A percentile compares a stretch with the other conserved stretches of the same genome.
Conservation (phyloP, 1,140 invertebrate species). For the Colletes latitarsis region DNA sequence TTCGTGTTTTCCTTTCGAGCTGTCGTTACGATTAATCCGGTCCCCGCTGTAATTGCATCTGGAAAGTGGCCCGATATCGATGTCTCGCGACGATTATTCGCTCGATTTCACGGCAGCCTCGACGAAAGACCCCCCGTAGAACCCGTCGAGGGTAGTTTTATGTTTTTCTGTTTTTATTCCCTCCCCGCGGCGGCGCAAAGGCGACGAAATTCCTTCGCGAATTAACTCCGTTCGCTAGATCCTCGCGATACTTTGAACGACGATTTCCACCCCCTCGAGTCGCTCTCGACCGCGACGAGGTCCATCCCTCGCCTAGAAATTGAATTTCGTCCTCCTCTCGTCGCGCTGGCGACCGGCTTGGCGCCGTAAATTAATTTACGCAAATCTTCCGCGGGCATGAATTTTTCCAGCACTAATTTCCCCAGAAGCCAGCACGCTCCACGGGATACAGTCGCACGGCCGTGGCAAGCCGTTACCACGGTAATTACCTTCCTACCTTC, state of each 20-base stretch:
- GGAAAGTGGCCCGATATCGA: constrained; percentile 10
- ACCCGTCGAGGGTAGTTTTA: too few relatives aligned
- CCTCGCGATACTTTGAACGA: not conserved
- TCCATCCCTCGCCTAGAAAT: constrained; percentile 61
- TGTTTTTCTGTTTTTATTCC: not conserved
- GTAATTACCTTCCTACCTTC: constrained; percentile 75
- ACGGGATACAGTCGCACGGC: constrained; percentile 58
- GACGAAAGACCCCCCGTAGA: too few relatives aligned
- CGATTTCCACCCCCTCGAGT: not conserved
- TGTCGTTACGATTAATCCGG: constrained; percentile 40
- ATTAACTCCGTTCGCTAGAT: not conserved
- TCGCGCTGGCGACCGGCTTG: constrained; percentile 31
- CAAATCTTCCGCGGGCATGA: constrained; percentile 74
- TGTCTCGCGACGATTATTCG: not conserved
- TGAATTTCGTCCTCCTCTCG: constrained; percentile 65
- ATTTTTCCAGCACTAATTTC: constrained; percentile 74
- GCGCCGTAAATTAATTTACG: constrained; percentile 74
- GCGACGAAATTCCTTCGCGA: not conserved
- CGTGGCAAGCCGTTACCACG: constrained; percentile 71
- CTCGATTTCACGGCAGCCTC: not conserved
- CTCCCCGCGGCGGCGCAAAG: not conserved
- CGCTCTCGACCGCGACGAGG: not conserved
- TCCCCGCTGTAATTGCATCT: constrained; percentile 27
- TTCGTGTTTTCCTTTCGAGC: constrained; percentile 6
- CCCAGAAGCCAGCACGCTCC: constrained; percentile 62